A percentile compares a stretch with the other conserved stretches of the same genome.
These are phyloP conservation scores for Baronia brevicornis DNA, from an alignment of 2,888 invertebrate species.

Conservation along the genomic window DNA sequence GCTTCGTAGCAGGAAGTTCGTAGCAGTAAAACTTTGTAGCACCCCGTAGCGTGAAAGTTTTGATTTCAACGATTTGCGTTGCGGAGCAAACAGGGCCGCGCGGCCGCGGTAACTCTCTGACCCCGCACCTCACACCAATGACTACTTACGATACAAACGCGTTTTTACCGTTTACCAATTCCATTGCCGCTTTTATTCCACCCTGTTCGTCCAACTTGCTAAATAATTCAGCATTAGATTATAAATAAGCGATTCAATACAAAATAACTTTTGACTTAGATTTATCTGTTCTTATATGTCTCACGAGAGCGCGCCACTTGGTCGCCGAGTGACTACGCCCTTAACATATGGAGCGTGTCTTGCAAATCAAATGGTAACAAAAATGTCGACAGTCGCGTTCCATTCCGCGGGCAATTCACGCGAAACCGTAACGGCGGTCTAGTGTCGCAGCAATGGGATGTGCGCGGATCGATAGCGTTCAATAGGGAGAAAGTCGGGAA, in stretches of 20 bases:
- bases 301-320: constrained; percentile 74
- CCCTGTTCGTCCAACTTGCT: fast-evolving
- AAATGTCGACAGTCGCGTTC: constrained; percentile 41
- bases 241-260: constrained; percentile 1
- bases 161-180: constrained; percentile 13
- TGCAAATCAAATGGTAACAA: constrained; percentile 47
- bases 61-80: constrained; percentile 76
- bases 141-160: constrained; percentile 4
- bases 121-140: constrained; percentile 44
- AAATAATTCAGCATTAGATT: constrained; percentile 36
- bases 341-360: constrained; percentile 57
- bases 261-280: constrained; percentile 33
- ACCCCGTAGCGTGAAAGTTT: constrained; percentile 75
- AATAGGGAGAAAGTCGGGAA: constrained; percentile 34
- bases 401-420: constrained; percentile 45
- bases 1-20: constrained; percentile 73
- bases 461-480: constrained; percentile 55
- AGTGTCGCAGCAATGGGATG: constrained; percentile 52
- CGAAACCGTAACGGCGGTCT: constrained; percentile 20
- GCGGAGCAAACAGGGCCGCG: constrained; percentile 67
- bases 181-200: constrained; percentile 27
- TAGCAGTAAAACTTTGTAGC: constrained; percentile 76
- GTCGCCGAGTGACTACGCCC: constrained; percentile 58
- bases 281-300: constrained; percentile 69
- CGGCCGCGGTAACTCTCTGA: constrained; percentile 62